Conservation (phyloP, 92 coral and sea anemone species). For the Palythoa grandiflora region DNA sequence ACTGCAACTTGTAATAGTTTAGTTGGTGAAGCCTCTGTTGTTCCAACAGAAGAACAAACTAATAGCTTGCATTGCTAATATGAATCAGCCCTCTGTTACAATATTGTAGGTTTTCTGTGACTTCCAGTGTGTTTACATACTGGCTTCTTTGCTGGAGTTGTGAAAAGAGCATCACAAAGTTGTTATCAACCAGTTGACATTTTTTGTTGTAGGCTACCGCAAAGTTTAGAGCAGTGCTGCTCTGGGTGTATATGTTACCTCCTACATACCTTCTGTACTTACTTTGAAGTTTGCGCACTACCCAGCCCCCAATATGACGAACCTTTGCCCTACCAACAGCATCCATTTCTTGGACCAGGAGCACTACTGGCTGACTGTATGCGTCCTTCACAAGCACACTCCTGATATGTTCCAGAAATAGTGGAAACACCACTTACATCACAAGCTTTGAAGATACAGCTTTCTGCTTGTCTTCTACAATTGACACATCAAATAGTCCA, state of each 20-base stretch:
- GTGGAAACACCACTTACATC: not conserved
- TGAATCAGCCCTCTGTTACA: slow-evolving; percentile 23
- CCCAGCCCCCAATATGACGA: slow-evolving; percentile 63
- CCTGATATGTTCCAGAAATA: slow-evolving; percentile 32
- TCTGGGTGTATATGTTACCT: slow-evolving; percentile 20
- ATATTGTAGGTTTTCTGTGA: slow-evolving; percentile 5
- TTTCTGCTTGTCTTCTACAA: too few species aligned
- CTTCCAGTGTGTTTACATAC: slow-evolving; percentile 23
- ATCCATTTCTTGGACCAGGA: slow-evolving; percentile 46
- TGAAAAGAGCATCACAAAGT: not conserved
- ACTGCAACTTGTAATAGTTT: not conserved
- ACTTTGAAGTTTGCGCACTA: slow-evolving; percentile 35
- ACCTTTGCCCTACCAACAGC: slow-evolving; percentile 48
- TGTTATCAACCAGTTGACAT: slow-evolving; percentile 15
- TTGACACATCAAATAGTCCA: slow-evolving; percentile 10
- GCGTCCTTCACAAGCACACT: slow-evolving; percentile 17
- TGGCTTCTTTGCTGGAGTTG: not conserved
- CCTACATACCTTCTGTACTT: slow-evolving; percentile 18
- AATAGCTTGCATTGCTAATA: slow-evolving; percentile 9
- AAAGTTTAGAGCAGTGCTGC: slow-evolving; percentile 5
- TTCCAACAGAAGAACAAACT: slow-evolving; percentile 13
- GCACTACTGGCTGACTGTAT: not conserved
- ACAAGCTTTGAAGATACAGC: too few species aligned
- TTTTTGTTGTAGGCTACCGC: not conserved
- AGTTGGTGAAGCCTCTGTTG: not conserved